Evolutionary conservation across 2,797 vertebrate species (phyloP).

Genomic region (Onychomys torridus): DNA sequence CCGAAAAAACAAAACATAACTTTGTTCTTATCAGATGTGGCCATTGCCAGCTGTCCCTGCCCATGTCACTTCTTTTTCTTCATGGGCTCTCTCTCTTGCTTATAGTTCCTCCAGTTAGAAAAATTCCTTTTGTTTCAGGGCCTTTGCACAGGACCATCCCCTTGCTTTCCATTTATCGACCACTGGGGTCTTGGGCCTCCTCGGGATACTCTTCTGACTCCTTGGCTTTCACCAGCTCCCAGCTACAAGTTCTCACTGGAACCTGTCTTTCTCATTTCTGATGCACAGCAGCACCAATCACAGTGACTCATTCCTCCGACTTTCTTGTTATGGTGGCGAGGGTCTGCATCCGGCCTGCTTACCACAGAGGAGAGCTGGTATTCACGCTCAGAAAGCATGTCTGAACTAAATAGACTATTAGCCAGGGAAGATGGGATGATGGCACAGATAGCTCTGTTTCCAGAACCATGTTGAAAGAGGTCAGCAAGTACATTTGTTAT

Average conservation of each 20-base stretch:
- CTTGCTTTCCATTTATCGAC: background rate
- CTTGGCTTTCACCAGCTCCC: background rate
- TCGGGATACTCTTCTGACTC: background rate
- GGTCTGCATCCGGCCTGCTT: background rate
- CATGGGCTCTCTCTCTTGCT: background rate
- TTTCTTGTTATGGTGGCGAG: background rate
- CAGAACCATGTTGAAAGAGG: background rate
- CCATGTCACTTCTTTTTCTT: background rate
- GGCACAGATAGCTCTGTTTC: background rate
- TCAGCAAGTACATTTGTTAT: constrained; percentile 25
- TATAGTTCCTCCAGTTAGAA: background rate
- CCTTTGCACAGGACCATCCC: background rate
- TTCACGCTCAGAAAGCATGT: background rate
- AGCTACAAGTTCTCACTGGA: background rate
- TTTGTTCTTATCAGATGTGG: background rate
- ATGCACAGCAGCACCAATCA: background rate
- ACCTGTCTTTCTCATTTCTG: background rate
- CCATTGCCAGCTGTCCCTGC: too few relatives aligned
- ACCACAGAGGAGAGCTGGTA: background rate
- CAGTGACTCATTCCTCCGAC: background rate
- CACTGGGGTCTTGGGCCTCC: background rate
- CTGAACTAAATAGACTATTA: background rate
- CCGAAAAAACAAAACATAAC: background rate
- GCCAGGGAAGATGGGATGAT: background rate
- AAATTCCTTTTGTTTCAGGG: background rate